These are phyloP conservation scores for Pissodes strobi DNA, from an alignment of 1,140 invertebrate species.

Conservation along the genomic window DNA sequence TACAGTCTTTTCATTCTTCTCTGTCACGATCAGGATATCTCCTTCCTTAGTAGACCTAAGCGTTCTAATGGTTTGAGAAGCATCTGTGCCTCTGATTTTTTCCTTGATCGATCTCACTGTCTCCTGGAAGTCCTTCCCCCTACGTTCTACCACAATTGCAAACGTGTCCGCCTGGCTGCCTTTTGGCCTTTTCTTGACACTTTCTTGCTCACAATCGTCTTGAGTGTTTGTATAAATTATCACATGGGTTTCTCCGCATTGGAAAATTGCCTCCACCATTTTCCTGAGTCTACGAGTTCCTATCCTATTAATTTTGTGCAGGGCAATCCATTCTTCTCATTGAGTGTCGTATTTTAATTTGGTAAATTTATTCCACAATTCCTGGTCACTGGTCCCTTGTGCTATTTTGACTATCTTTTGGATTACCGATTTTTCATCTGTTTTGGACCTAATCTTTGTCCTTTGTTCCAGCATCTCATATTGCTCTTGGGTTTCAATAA, in stretches of 20 bases:
- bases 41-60: too few species aligned
- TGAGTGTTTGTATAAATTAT: slow-evolving; percentile 4
- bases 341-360: neutral
- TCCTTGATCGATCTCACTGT: too few species aligned
- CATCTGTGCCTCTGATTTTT: too few species aligned
- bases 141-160: neutral
- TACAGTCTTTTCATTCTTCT: neutral
- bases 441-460: neutral
- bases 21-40: neutral
- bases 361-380: neutral
- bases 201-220: neutral
- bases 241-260: neutral
- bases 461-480: neutral
- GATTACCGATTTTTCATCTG: neutral
- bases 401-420: neutral
- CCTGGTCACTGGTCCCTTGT: too few species aligned
- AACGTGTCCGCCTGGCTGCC: neutral
- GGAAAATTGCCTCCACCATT: slow-evolving; percentile 20
- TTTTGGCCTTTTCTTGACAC: neutral
- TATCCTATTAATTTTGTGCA: slow-evolving; percentile 8
- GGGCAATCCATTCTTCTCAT: neutral
- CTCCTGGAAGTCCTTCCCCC: too few species aligned
- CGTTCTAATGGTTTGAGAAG: neutral
- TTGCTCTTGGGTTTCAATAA: neutral
- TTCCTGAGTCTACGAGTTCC: neutral